Conservation (phyloP, 2,113 vertebrate species). For the Papio anubis region DNA sequence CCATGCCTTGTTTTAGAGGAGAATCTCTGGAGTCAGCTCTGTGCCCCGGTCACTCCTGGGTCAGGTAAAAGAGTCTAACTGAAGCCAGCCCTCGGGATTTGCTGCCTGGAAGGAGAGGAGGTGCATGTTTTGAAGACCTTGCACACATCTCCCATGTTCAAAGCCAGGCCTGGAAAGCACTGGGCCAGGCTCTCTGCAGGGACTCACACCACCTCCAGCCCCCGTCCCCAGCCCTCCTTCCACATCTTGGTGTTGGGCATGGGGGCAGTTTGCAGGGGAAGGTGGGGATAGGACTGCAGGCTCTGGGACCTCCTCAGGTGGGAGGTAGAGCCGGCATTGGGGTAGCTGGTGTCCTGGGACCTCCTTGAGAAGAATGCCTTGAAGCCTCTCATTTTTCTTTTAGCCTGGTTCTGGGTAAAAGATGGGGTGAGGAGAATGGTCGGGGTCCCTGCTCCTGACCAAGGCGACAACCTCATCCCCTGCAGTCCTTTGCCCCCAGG, state of each 20-base stretch:
- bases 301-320: background rate
- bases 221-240: no score
- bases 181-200: background rate
- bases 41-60: background rate
- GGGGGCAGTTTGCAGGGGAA: background rate
- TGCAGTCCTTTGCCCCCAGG: background rate
- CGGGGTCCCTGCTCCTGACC: background rate
- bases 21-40: background rate
- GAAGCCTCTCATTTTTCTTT: background rate
- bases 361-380: background rate
- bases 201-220: background rate
- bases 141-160: background rate
- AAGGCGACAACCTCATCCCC: background rate
- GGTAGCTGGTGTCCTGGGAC: background rate
- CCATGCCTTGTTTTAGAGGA: background rate
- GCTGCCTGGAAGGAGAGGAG: background rate
- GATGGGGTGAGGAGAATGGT: background rate
- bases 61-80: background rate
- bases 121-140: background rate
- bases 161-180: background rate
- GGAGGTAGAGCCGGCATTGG: background rate
- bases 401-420: background rate
- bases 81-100: background rate
- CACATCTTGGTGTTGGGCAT: accelerated
- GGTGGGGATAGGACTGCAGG: background rate